A percentile compares a stretch with the other conserved stretches of the same genome.
Conservation (phyloP, 1,140 invertebrate genomes). For the Brachionus plicatilis region DNA sequence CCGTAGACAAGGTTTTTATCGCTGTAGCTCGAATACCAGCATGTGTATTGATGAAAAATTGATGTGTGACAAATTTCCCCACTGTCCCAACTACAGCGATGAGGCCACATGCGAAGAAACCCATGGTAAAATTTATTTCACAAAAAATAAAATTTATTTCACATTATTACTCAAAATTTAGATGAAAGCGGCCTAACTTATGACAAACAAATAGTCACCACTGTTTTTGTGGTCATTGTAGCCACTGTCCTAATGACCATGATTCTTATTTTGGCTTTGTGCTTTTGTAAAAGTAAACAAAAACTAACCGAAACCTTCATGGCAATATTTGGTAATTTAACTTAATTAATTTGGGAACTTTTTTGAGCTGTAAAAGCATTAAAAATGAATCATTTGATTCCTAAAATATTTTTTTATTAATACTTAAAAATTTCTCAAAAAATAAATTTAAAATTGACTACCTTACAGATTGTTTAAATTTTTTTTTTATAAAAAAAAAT, state of each 20-base stretch:
- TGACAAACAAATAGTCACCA: background rate
- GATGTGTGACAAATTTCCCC: conserved; percentile 11
- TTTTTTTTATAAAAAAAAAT: background rate
- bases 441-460: too few relatives aligned
- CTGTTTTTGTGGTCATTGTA: background rate
- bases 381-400: too few relatives aligned
- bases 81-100: background rate
- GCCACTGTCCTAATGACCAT: background rate
- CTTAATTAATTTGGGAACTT: too few relatives aligned
- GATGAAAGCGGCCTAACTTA: background rate
- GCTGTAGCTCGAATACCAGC: background rate
- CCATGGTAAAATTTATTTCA: background rate
- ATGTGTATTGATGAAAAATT: conserved; percentile 8
- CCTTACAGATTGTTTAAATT: background rate
- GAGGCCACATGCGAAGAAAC: background rate
- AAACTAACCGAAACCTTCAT: background rate
- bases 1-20: background rate
- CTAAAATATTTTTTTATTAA: too few relatives aligned
- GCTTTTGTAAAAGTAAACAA: conserved; percentile 8
- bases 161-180: background rate
- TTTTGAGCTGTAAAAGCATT: too few relatives aligned
- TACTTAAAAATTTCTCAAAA: background rate
- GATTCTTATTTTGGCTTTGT: background rate
- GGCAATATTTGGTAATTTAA: background rate
- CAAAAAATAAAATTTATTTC: background rate